Base-by-base conservation (phyloP, 1,140 invertebrate genomes). In the Brachionus rubens region DNA sequence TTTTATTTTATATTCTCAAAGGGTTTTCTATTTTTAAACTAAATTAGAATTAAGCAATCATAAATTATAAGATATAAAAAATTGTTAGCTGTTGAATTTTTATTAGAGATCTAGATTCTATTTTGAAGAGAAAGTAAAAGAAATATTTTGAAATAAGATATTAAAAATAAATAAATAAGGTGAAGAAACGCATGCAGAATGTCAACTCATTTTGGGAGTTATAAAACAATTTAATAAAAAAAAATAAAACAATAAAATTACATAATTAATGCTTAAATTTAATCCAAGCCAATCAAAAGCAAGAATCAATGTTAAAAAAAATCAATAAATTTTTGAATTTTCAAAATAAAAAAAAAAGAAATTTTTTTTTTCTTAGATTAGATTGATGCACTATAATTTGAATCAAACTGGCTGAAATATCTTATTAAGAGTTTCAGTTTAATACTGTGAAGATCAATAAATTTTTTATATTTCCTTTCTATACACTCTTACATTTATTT, bases 341-440 rank as follows among this genome's bases (percentile, higher is more conserved):
- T 5, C 9, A 9, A 36, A 36, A 36, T 5, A 36, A 5, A n/a
- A n/a, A n/a, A n/a, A 54, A 28, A 54, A 54, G 52, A 54, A 54
- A 28, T 54, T 54, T 1, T 14, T 28, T 33, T 30, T 59, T 59
- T 40, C 54, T 59, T 36, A 59, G 54, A 59, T 36, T 36, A 59
- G 54, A 59, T 59, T 59, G 54, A 59, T 59, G 54, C 54, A 59
- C 54, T 59, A 36, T 59, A 16, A 33, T 59, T 40, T 59, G n/a
- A 59, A 59, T 36, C 28, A 40, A 36, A 36, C 33, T 36, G 33
- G 9, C 9, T 36, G 33, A 36, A 9, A 36, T 33, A 59, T 19
- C 1, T 36, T 59, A 59, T 59, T 59, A 36, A n/a, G 28, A 21
- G 14, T 36, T 59, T 9, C 36, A 36, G 16, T 16, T 14, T 36